These are phyloP conservation scores for Anguilla marmorata DNA, from an alignment of 2,797 vertebrate genomes.

Conservation along the genomic window DNA sequence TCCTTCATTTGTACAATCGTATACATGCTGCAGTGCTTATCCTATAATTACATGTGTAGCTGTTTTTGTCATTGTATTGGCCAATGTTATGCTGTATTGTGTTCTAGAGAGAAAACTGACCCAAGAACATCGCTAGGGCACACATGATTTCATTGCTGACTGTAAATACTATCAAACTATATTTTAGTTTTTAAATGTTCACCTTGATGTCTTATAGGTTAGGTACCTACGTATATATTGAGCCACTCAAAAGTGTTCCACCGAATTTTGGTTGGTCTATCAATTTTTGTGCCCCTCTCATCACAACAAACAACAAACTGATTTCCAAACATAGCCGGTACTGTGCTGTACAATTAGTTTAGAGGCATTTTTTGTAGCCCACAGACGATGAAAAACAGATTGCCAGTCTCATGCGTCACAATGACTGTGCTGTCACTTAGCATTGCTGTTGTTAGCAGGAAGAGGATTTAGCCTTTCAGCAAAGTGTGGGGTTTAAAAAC, in stretches of 20 bases:
- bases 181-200: background rate
- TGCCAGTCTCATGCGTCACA: constrained; percentile 21
- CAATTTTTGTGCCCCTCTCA: background rate
- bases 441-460: constrained; percentile 55
- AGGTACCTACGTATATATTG: background rate
- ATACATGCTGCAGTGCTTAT: background rate
- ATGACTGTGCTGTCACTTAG: constrained; percentile 38
- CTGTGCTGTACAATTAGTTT: background rate
- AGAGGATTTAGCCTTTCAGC: constrained; percentile 46
- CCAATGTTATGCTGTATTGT: background rate
- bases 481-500: constrained; percentile 43
- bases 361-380: background rate
- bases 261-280: background rate
- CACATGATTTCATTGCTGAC: background rate
- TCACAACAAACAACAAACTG: background rate
- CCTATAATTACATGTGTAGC: background rate
- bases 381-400: background rate
- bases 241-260: background rate
- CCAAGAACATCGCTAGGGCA: background rate
- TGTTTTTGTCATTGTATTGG: background rate
- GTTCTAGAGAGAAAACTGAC: background rate
- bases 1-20: background rate
- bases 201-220: background rate
- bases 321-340: background rate
- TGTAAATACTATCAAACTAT: background rate